Base-by-base conservation (phyloP, 2,113 vertebrate genomes). In the Corvus cornix region DNA sequence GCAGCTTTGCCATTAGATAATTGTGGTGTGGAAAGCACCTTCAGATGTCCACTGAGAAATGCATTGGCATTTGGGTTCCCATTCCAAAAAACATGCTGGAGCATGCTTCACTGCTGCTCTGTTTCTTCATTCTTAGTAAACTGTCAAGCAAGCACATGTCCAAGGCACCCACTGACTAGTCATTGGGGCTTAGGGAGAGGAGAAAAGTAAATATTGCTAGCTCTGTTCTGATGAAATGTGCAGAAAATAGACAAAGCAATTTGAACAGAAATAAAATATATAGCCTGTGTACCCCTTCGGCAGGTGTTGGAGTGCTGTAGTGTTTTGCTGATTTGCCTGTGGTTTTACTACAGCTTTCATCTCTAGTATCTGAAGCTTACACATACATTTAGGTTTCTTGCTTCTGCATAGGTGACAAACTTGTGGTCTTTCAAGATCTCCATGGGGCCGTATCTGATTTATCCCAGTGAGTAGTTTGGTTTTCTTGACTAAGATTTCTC, bases 1-100 rank as follows among this genome's bases (percentile, higher is more conserved):
- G 78, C 78, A 94, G 90, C 82, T 80, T 86, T 66, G 63, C 70
- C 63, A 58, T 88, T 93, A 94, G 85, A 39, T 93, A 86, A 92
- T 70, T 92, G 63, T 79, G 43, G 78, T 66, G 75, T 92, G 83
- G 75, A 92, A 69, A 73, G 46, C 58, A 90, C 28, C 64, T 90
- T 87, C 79, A 43, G 16, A 66, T 86, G 82, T 69, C 82, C 88
- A 88, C 83, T n/a, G 67, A 79, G 70, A 81, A 89, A 58, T 0
- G 1, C 46, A 49, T 23, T 49, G 53, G 41, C 33, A 52, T 73
- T 83, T 88, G 67, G 63, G 55, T 7, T 19, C 33, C 0, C 0
- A 39, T 69, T 87, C 39, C 48, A 75, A 68, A 93, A 69, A 62
- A 9, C 64, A 15, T 26, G 70, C 48, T 2, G 3, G 27, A 72